Conservation (phyloP, 1,140 invertebrate species). For the Conus ventricosus region DNA sequence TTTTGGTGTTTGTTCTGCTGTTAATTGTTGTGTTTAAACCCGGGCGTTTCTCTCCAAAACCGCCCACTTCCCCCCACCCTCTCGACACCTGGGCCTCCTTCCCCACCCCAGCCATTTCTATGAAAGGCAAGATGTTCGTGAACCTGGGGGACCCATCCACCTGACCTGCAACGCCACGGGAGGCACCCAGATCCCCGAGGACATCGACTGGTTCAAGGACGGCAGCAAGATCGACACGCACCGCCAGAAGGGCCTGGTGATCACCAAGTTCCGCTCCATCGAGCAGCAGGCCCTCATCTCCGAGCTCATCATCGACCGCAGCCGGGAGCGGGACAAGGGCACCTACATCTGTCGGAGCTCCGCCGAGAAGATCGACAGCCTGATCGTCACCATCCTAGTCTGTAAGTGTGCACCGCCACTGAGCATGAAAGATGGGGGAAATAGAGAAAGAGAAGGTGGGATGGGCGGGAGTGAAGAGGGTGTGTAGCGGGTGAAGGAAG, state of each 20-base stretch:
- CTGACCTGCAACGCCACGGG: slow-evolving; percentile 60
- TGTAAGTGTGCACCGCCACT: slow-evolving; percentile 18
- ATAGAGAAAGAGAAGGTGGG: no score
- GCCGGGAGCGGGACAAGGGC: slow-evolving; percentile 30
- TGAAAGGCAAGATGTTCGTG: slow-evolving; percentile 55
- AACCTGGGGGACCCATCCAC: slow-evolving; percentile 52
- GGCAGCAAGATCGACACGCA: slow-evolving; percentile 44
- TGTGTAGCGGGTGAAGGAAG: no score
- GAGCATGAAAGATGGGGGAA: neutral
- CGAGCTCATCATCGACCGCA: slow-evolving; percentile 44
- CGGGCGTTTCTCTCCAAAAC: neutral
- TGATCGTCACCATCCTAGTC: slow-evolving; percentile 37
- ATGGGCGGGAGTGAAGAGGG: no score
- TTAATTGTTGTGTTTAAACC: slow-evolving; percentile 25
- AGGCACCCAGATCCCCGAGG: slow-evolving; percentile 49
- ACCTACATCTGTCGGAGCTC: slow-evolving; percentile 46
- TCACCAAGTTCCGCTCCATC: slow-evolving; percentile 47
- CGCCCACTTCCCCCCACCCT: neutral
- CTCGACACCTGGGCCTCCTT: neutral
- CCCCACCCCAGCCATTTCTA: slow-evolving; percentile 24
- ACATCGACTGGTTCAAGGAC: slow-evolving; percentile 61
- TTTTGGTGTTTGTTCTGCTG: neutral
- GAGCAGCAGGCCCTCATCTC: slow-evolving; percentile 38
- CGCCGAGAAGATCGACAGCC: slow-evolving; percentile 35
- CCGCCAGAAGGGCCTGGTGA: slow-evolving; percentile 28